phyloP scores from a whole-genome alignment of 2,113 vertebrate genomes.

The Phalacrocorax carbo region DNA sequence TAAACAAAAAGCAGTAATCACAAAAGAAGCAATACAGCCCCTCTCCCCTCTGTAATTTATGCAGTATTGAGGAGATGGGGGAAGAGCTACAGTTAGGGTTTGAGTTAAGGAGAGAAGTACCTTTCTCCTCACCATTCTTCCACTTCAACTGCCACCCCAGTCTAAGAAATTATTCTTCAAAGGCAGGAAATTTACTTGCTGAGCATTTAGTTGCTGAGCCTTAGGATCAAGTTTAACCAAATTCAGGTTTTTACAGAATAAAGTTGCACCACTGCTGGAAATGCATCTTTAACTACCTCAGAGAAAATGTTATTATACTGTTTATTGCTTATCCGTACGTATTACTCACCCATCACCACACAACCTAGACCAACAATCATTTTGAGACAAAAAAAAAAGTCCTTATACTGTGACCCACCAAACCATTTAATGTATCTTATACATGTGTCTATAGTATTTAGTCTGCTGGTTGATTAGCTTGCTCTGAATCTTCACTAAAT shows the following conservation, averaged over 20 bases:
- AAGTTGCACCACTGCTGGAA: background rate
- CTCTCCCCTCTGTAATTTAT: background rate
- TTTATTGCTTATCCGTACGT: background rate
- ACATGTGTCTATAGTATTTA: background rate
- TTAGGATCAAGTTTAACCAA: background rate
- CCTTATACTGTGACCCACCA: background rate
- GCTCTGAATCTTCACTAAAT: background rate
- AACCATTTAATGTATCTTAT: background rate
- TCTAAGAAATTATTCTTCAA: background rate
- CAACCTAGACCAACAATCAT: background rate
- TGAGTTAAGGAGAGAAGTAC: background rate
- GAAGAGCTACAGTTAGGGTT: background rate
- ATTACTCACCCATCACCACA: background rate
- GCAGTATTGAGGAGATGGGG: background rate
- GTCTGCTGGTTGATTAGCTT: background rate
- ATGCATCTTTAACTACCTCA: background rate
- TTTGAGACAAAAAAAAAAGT: background rate
- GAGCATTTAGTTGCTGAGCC: background rate
- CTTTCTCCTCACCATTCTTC: background rate
- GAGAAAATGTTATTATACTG: background rate
- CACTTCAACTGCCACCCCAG: background rate
- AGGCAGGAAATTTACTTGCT: background rate
- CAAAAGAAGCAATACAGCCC: background rate
- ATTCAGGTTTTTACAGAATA: background rate
- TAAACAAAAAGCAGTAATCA: background rate